Conservation (phyloP, 2,113 vertebrate genomes). For the Thunnus maccoyii region DNA sequence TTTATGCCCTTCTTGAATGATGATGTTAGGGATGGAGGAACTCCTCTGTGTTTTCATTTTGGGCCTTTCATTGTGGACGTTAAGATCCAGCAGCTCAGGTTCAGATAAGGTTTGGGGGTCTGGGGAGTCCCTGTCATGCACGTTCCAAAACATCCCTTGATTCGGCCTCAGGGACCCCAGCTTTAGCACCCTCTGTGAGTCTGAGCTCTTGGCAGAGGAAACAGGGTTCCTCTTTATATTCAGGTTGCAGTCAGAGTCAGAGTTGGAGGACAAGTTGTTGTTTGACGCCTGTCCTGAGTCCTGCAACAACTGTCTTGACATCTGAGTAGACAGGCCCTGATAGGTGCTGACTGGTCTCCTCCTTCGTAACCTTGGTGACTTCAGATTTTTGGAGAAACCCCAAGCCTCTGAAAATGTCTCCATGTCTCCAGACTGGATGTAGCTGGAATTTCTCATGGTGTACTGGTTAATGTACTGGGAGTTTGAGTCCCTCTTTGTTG, state of each 20-base stretch:
- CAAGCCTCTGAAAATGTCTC: slow-evolving; percentile 27
- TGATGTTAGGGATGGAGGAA: slow-evolving; percentile 66
- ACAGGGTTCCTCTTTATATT: slow-evolving; percentile 39
- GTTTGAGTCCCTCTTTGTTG: slow-evolving; percentile 36
- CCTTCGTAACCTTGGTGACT: slow-evolving; percentile 68
- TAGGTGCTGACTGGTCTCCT: slow-evolving; percentile 60
- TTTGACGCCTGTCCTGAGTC: slow-evolving; percentile 1
- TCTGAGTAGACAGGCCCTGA: slow-evolving; percentile 9
- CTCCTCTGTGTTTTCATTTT: slow-evolving; percentile 72
- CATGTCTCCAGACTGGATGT: slow-evolving; percentile 43
- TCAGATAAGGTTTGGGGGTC: slow-evolving; percentile 69
- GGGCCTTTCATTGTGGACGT: slow-evolving; percentile 40
- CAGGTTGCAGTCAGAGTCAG: slow-evolving; percentile 59
- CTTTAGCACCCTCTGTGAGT: slow-evolving; percentile 71
- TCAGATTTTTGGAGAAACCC: slow-evolving; percentile 63
- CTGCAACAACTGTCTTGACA: not conserved
- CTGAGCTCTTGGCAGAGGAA: slow-evolving; percentile 22
- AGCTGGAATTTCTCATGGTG: slow-evolving; percentile 27
- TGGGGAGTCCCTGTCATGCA: slow-evolving; percentile 31
- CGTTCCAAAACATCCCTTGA: slow-evolving; percentile 59
- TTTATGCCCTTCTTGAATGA: not conserved
- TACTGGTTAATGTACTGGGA: slow-evolving; percentile 25
- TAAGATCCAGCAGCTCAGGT: slow-evolving; percentile 57
- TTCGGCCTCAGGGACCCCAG: slow-evolving; percentile 70
- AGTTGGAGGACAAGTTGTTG: slow-evolving; percentile 62